Base-by-base conservation (phyloP, 2,888 invertebrate species). In the Sinelater perroti region DNA sequence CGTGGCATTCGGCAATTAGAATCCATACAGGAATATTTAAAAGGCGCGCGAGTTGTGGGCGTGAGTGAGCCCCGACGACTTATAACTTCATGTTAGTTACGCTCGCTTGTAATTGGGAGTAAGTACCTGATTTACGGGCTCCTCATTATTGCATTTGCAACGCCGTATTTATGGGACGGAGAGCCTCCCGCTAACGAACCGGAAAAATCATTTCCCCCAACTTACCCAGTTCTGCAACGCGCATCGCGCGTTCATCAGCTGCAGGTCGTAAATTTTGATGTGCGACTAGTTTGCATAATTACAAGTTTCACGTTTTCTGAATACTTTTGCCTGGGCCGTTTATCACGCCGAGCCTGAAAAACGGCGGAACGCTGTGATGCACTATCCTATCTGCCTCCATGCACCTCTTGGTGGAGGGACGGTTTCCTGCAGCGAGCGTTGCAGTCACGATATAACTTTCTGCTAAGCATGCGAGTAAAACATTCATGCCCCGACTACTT, bases 21-120 rank as follows among this genome's bases (percentile, higher is more conserved):
- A 61, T 62, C 57, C 62, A 62, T 60, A 55, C 52, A 56, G 47
- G 36, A 56, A 54, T 58, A 62, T 58, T 62, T 62, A 62, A 54
- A 57, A 50, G 57, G 52, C 44, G 47, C 31, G 57, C 56, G 56
- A 47, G 24, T 31, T 17, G 62, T 62, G 57, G 62, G 62, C 56
- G 62, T 35, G 62, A n/a, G n/a, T n/a, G 54, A 21, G 24, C 13
- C 26, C n/a, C n/a, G n/a, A 45, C 56, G 56, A 60, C 36, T 60
- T 56, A 54, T 40, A 60, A 52, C 53, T 51, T 55, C 46, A 49
- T 46, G 52, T 35, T 59, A 49, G 33, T 33, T 49, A 47, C 33
- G 40, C 42, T 49, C 28, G 13, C 30, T 21, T 2, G 31, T 40
- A 40, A 50, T 38, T 38, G 38, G 5, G 24, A n/a, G 28, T n/a